Conservation (phyloP, 2,888 invertebrate species). For the Cremastinae sp. region DNA sequence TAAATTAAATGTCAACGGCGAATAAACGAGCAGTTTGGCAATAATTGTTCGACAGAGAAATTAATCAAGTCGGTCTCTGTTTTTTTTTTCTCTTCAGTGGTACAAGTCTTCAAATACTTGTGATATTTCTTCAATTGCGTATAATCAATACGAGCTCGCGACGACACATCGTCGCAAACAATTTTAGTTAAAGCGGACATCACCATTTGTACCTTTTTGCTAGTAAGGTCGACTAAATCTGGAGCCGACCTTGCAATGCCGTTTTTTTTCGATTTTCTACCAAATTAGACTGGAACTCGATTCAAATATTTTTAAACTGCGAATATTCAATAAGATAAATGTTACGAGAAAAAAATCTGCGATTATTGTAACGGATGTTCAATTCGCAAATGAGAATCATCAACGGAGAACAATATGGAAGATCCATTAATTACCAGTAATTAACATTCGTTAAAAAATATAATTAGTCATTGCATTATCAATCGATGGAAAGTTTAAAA, state of each 20-base stretch:
- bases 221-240: constrained; percentile 47
- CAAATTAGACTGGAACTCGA: constrained; percentile 7
- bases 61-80: background rate
- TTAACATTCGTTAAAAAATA: constrained; percentile 5
- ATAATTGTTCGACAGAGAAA: background rate
- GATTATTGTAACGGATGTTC: background rate
- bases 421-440: background rate
- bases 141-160: constrained; percentile 36
- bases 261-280: constrained; percentile 8
- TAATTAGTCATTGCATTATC: background rate
- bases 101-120: background rate
- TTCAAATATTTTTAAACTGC: too few species aligned
- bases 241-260: background rate
- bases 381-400: too few species aligned
- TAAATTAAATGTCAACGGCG: background rate
- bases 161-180: constrained; percentile 54
- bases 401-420: background rate
- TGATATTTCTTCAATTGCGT: constrained; percentile 48
- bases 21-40: background rate
- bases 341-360: constrained; percentile 17
- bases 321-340: too few species aligned
- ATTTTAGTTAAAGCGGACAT: constrained; percentile 58
- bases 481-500: too few species aligned
- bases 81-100: background rate
- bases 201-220: constrained; percentile 69